Percentiles rank a stretch among this genome's conserved stretches.
These are phyloP conservation scores for Eulithis prunata DNA, from an alignment of 2,888 invertebrate species.

Conservation along the genomic window DNA sequence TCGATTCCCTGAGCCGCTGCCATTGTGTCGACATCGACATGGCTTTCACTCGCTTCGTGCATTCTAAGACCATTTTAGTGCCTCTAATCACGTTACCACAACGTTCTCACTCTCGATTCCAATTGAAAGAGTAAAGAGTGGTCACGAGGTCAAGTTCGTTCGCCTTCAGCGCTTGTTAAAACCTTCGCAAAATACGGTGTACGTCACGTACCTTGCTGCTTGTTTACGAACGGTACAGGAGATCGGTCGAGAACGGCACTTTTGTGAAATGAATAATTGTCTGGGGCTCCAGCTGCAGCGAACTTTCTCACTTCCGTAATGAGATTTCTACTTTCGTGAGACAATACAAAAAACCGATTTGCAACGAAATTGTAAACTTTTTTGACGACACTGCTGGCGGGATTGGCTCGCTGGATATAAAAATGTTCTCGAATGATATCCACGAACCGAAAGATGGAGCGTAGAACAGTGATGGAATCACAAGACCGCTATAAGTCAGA, in stretches of 20 bases:
- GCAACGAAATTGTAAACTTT: no score
- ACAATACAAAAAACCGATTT: no score
- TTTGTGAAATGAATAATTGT: not conserved
- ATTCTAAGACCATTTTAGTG: not conserved
- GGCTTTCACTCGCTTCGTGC: slow-evolving; percentile 31
- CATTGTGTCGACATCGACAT: slow-evolving; percentile 10
- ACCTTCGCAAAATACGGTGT: slow-evolving; percentile 7
- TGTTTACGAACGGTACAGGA: not conserved
- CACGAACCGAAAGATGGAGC: no score
- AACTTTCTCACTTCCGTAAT: no score
- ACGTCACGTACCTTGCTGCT: not conserved
- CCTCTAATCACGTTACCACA: slow-evolving; percentile 14
- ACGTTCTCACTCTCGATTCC: slow-evolving; percentile 13
- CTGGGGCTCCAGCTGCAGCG: no score
- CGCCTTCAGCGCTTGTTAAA: slow-evolving; percentile 6
- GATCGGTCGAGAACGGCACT: not conserved
- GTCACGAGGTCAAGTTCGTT: slow-evolving; percentile 26
- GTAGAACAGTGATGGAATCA: no score
- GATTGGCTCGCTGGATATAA: no score
- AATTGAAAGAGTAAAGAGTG: slow-evolving; percentile 8
- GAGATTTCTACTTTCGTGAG: no score
- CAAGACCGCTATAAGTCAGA: no score
- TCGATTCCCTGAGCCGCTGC: not conserved
- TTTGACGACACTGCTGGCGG: no score
- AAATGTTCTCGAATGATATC: no score